Evolutionary conservation across 2,797 vertebrate species (phyloP).

Genomic region (Glossophaga mutica): DNA sequence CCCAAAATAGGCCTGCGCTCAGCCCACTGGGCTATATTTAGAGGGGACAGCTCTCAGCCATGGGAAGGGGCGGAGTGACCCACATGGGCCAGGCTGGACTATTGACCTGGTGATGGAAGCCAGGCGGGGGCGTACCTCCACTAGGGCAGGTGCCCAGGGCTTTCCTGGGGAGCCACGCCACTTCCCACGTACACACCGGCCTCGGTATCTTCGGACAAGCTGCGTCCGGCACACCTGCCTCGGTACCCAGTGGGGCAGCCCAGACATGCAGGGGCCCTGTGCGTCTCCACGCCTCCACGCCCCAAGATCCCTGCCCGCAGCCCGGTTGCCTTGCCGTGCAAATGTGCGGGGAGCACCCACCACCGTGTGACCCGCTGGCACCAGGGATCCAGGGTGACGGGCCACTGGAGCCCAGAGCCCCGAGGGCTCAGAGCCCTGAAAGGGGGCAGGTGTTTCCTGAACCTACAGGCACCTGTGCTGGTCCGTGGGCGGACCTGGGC

Average conservation of each 20-base stretch:
- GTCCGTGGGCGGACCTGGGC: not conserved
- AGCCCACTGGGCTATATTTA: conserved; percentile 75
- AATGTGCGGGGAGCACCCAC: not conserved
- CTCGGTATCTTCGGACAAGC: not conserved
- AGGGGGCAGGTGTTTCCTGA: not conserved
- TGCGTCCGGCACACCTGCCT: not conserved
- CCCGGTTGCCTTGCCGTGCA: not conserved
- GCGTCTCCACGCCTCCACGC: not conserved
- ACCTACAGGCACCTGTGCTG: not conserved
- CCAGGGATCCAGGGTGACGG: not conserved
- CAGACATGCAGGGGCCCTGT: not conserved
- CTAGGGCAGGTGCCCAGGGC: not conserved
- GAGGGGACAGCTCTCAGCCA: conserved; percentile 36
- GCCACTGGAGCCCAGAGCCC: not conserved
- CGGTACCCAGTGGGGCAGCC: not conserved
- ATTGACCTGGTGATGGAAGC: not conserved
- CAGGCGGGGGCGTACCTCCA: not conserved
- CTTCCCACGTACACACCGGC: not conserved
- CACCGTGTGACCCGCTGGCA: not conserved
- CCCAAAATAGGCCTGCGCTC: conserved; percentile 83
- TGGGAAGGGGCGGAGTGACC: not conserved
- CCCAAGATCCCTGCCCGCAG: not conserved
- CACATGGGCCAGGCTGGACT: not conserved
- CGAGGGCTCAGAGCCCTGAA: not conserved
- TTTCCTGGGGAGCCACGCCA: not conserved